These are phyloP conservation scores for Sapayoa aenigma DNA, from an alignment of 2,113 vertebrate genomes.

Conservation along the genomic window DNA sequence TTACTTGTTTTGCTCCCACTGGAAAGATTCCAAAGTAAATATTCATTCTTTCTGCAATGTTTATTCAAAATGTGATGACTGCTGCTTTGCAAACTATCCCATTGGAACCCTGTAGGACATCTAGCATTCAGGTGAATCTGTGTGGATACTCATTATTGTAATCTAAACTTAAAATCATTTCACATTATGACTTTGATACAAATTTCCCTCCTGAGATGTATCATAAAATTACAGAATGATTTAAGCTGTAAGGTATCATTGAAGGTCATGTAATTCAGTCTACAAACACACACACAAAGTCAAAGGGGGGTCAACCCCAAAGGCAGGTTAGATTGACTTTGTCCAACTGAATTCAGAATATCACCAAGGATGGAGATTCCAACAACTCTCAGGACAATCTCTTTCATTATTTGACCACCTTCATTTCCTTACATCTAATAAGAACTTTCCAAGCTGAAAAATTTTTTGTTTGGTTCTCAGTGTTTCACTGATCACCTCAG, in stretches of 20 bases:
- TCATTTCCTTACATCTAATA: background rate
- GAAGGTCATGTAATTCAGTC: background rate
- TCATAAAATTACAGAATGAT: background rate
- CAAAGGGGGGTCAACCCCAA: background rate
- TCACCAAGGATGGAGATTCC: background rate
- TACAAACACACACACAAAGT: background rate
- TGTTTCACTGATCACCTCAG: background rate
- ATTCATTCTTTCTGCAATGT: background rate
- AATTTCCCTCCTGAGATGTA: slow-evolving; percentile 18
- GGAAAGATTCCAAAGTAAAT: slow-evolving; percentile 23
- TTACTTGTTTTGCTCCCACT: background rate
- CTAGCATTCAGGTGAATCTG: slow-evolving; percentile 11
- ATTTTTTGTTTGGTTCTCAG: background rate
- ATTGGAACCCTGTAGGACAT: background rate
- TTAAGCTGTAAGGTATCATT: background rate
- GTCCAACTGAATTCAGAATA: background rate
- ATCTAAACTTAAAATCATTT: background rate
- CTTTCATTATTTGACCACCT: background rate
- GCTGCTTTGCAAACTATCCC: background rate
- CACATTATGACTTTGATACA: background rate
- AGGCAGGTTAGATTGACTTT: background rate
- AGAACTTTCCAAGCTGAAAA: background rate
- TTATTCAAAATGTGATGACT: background rate
- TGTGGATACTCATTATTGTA: background rate
- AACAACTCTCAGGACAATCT: background rate